Percentiles rank a stretch among this genome's conserved stretches.
Conservation (phyloP, 2,113 vertebrate species). For the Sapayoa aenigma region DNA sequence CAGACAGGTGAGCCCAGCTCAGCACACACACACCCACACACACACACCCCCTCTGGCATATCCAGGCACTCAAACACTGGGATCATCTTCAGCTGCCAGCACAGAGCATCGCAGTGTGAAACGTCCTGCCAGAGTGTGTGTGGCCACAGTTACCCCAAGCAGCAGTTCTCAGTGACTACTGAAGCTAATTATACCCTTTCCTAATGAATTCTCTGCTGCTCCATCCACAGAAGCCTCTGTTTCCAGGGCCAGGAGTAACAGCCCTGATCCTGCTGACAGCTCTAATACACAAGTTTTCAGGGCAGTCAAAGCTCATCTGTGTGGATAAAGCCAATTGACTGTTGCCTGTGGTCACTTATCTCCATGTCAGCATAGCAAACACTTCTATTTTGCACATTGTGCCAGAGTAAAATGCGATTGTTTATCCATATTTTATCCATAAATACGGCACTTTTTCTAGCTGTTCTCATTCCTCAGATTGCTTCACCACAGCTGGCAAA, state of each 20-base stretch:
- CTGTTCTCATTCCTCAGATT: neutral
- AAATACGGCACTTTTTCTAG: neutral
- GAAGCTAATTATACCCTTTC: neutral
- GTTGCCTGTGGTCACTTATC: neutral
- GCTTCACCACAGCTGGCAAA: neutral
- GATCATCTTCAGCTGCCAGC: rapidly evolving
- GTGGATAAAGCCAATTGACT: neutral
- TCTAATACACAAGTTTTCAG: rapidly evolving
- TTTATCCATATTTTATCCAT: neutral
- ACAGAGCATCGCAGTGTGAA: rapidly evolving
- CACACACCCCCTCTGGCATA: neutral
- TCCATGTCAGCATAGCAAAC: neutral
- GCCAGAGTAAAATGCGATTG: neutral
- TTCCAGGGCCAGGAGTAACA: neutral
- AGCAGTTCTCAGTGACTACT: rapidly evolving
- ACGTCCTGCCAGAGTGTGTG: rapidly evolving
- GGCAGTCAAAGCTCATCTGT: neutral
- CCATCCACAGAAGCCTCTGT: rapidly evolving
- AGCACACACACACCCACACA: neutral
- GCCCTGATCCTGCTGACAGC: neutral
- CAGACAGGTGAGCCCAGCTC: rapidly evolving
- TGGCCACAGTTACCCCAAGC: neutral
- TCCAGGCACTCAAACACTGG: rapidly evolving
- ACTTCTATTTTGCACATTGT: neutral
- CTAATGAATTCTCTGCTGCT: neutral